A percentile compares a stretch with the other conserved stretches of the same genome.
phyloP scores from a whole-genome alignment of 2,888 invertebrate genomes.

The Serripes groenlandicus region DNA sequence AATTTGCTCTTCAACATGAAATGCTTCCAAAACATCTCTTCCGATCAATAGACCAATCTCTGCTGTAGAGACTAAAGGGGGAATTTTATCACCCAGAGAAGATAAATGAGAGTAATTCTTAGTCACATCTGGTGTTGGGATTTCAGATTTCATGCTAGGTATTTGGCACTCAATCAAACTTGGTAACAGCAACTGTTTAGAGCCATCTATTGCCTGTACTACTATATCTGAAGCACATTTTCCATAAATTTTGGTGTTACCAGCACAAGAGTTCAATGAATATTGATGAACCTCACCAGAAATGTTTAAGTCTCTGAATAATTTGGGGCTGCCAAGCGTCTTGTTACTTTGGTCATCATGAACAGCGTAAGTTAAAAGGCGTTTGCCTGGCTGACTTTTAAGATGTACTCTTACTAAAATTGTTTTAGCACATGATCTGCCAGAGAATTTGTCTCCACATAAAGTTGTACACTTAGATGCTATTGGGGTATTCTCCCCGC shows the following conservation, averaged over 20 bases:
- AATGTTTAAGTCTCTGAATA: slow-evolving; percentile 26
- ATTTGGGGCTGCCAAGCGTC: slow-evolving; percentile 21
- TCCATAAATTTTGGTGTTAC: slow-evolving; percentile 8
- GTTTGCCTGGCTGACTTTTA: not conserved
- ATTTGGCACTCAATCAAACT: slow-evolving; percentile 40
- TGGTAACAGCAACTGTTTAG: slow-evolving; percentile 13
- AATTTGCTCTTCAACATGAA: slow-evolving; percentile 30
- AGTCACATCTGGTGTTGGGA: slow-evolving; percentile 26
- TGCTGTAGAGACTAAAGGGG: not conserved
- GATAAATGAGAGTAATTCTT: slow-evolving; percentile 4
- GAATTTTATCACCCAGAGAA: not conserved
- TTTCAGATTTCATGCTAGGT: slow-evolving; percentile 32
- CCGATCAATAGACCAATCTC: slow-evolving; percentile 28
- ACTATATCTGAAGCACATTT: slow-evolving; percentile 28
- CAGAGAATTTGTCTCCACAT: slow-evolving; percentile 5
- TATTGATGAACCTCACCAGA: not conserved
- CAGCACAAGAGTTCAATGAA: slow-evolving; percentile 33
- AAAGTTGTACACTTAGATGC: slow-evolving; percentile 19
- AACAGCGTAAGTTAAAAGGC: slow-evolving; percentile 8
- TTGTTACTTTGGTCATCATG: slow-evolving; percentile 46
- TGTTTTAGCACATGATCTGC: slow-evolving; percentile 32
- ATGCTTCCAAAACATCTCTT: slow-evolving; percentile 8
- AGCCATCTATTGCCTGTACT: slow-evolving; percentile 31
- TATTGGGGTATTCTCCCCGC: not conserved
- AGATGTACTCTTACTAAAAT: not conserved